Conservation (phyloP, 2,888 invertebrate genomes). For the Podotricha telesiphe region DNA sequence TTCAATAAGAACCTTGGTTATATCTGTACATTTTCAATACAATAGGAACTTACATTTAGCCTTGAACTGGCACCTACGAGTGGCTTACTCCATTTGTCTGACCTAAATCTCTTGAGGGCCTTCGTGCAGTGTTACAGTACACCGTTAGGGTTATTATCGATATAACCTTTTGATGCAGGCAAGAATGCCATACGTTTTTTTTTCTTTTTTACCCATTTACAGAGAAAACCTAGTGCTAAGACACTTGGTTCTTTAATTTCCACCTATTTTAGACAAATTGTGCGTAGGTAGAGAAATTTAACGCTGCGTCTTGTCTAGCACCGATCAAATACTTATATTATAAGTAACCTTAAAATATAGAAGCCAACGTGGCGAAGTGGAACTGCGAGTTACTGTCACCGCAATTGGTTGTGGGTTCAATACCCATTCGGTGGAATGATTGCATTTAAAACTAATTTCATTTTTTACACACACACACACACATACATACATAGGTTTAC, state of each 20-base stretch:
- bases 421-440: too few species aligned
- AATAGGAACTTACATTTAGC: conserved; percentile 1
- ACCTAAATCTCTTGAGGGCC: conserved; percentile 11
- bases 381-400: too few species aligned
- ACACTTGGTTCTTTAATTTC: neutral
- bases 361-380: too few species aligned
- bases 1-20: too few species aligned
- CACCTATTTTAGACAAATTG: too few species aligned
- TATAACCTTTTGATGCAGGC: conserved; percentile 11
- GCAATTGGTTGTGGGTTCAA: too few species aligned
- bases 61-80: conserved; percentile 14
- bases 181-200: neutral
- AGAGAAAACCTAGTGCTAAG: neutral
- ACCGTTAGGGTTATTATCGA: conserved; percentile 10
- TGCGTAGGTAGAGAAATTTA: neutral
- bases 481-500: too few species aligned
- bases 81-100: conserved; percentile 14
- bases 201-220: neutral
- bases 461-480: too few species aligned
- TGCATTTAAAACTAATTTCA: too few species aligned
- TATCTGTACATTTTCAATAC: neutral
- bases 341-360: too few species aligned
- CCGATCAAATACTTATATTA: neutral
- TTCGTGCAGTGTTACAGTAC: neutral
- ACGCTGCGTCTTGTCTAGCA: neutral